Conservation (phyloP, 2,113 vertebrate species). For the Cichladusa arquata region DNA sequence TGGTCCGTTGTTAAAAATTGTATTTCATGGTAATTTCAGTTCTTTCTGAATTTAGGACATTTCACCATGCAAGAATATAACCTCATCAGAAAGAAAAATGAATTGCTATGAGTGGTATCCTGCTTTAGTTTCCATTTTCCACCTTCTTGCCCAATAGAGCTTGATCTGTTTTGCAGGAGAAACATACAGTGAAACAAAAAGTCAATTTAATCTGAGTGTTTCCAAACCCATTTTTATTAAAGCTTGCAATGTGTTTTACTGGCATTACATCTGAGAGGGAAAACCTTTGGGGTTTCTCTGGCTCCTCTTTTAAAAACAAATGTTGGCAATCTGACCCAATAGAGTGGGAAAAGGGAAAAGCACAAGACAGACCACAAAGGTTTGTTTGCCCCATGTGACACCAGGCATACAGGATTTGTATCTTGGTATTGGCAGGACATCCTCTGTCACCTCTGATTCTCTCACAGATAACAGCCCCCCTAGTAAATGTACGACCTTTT, state of each 20-base stretch:
- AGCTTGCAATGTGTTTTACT: background rate
- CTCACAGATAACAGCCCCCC: background rate
- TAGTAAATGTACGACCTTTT: background rate
- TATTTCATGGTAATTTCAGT: background rate
- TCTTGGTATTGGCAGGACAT: background rate
- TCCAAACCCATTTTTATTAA: background rate
- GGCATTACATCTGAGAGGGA: background rate
- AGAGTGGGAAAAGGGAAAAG: background rate
- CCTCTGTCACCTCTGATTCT: background rate
- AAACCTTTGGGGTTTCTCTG: background rate
- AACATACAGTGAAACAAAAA: background rate
- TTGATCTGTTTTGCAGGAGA: background rate
- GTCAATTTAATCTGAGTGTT: background rate
- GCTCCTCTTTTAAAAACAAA: background rate
- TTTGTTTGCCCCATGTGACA: background rate
- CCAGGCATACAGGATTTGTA: fast-evolving
- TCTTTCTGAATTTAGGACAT: background rate
- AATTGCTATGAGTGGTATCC: background rate
- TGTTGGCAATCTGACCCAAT: background rate
- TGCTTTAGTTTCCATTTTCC: background rate
- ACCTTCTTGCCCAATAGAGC: background rate
- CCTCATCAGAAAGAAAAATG: background rate
- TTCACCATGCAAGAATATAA: background rate
- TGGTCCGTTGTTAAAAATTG: background rate
- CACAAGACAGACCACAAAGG: background rate